Conservation (phyloP, 2,888 invertebrate genomes). For the Mellilla xanthometata region DNA sequence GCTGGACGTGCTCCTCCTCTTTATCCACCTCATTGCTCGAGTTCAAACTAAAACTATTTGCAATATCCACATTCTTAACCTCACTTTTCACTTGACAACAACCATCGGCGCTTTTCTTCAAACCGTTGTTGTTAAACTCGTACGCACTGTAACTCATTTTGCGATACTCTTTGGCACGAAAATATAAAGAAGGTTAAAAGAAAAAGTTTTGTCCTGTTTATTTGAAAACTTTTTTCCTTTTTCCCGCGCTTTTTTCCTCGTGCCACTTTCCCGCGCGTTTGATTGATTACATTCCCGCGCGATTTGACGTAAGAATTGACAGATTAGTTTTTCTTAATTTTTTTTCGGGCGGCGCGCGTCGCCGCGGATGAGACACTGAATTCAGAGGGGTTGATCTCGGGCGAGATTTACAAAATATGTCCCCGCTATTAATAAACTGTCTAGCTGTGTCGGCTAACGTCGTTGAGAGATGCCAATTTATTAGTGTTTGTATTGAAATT, state of each 20-base stretch:
- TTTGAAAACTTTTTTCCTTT: too few relatives aligned
- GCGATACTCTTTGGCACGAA: too few relatives aligned
- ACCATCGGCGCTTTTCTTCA: conserved; percentile 42
- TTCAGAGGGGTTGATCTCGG: conserved; percentile 62
- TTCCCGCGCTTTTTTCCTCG: too few relatives aligned
- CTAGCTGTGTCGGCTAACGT: conserved; percentile 55
- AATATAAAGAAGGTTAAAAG: too few relatives aligned
- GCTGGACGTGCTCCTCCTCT: conserved; percentile 70
- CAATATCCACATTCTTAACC: conserved; percentile 35
- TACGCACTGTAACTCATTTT: conserved; percentile 64
- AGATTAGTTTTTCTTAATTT: conserved; percentile 33
- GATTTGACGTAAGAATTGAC: conserved; percentile 36
- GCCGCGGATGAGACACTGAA: conserved; percentile 67
- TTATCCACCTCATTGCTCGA: conserved; percentile 38
- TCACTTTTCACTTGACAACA: conserved; percentile 67
- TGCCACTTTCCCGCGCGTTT: conserved; percentile 5
- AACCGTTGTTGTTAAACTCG: conserved; percentile 49
- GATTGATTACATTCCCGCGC: conserved; percentile 15
- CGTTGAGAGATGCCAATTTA: conserved; percentile 80
- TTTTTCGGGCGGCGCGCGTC: conserved; percentile 67
- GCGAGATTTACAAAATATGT: conserved; percentile 74
- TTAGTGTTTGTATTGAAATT: conserved; percentile 81
- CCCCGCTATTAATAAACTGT: conserved; percentile 75
- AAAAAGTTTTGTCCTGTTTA: too few relatives aligned
- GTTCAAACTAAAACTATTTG: conserved; percentile 3